These are phyloP conservation scores for Galbula dea DNA, from an alignment of 2,113 vertebrate species.

Conservation along the genomic window DNA sequence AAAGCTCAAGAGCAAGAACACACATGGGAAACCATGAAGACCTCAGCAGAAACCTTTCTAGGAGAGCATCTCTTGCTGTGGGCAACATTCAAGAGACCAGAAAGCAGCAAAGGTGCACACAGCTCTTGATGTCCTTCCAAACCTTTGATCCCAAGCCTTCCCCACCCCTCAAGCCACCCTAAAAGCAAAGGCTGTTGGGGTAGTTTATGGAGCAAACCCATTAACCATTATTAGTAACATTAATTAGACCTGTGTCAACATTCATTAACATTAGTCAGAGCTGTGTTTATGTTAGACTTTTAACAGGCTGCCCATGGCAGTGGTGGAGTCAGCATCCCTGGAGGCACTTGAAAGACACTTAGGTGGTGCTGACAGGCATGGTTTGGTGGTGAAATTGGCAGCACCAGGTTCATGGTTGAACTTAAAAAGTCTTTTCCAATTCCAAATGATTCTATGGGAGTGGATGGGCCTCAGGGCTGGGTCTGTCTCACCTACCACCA, in stretches of 20 bases:
- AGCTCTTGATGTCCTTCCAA: neutral
- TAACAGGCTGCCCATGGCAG: neutral
- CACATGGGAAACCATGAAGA: neutral
- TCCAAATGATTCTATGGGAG: neutral
- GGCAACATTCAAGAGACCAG: neutral
- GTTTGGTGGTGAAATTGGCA: neutral
- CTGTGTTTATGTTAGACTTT: too few relatives aligned
- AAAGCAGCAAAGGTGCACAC: too few relatives aligned
- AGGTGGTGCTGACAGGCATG: neutral
- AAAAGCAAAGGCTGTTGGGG: neutral
- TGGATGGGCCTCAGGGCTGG: accelerated
- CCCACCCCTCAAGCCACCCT: neutral
- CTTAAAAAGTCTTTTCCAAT: neutral
- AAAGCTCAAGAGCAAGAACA: neutral
- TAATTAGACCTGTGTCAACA: too few relatives aligned
- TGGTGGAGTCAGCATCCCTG: neutral
- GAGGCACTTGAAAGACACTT: neutral
- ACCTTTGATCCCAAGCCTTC: neutral
- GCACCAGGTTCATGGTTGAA: neutral
- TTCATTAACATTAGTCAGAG: too few relatives aligned
- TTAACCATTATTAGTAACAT: too few relatives aligned
- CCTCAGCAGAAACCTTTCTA: neutral
- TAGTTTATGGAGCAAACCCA: neutral
- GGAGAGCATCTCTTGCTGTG: neutral
- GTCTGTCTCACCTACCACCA: accelerated